Conservation (phyloP, 2,113 vertebrate species). For the Podarcis raffonei region DNA sequence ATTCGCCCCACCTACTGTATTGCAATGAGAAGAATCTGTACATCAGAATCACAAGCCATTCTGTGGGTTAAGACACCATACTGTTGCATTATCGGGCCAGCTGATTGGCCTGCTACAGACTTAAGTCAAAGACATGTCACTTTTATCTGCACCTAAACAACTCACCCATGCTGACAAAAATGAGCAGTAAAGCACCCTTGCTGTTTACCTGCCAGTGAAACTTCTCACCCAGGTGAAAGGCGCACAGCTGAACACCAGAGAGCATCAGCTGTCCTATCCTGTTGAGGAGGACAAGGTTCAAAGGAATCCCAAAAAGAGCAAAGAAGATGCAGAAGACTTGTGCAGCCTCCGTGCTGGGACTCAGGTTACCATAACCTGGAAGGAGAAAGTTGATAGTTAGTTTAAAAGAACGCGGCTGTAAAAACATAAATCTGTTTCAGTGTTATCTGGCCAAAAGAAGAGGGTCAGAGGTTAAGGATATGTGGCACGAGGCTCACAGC, state of each 20-base stretch:
- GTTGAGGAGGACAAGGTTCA: constrained; percentile 90
- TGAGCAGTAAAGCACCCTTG: not conserved
- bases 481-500: not conserved
- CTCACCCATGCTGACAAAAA: constrained; percentile 3
- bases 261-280: constrained; percentile 88
- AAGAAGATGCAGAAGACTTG: constrained; percentile 92
- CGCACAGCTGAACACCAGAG: constrained; percentile 59
- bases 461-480: not conserved
- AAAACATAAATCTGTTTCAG: not conserved
- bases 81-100: constrained; percentile 29
- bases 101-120: constrained; percentile 38
- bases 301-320: constrained; percentile 88
- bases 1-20: not conserved
- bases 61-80: not conserved
- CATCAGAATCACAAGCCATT: constrained; percentile 22
- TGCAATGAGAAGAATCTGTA: constrained; percentile 50
- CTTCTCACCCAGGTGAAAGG: constrained; percentile 35
- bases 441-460: not conserved
- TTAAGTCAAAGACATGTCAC: constrained; percentile 41
- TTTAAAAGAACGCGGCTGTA: not conserved
- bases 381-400: constrained; percentile 27
- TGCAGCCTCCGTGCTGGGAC: constrained; percentile 76
- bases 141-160: constrained; percentile 6
- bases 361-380: constrained; percentile 90
- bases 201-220: constrained; percentile 69